phyloP scores from a whole-genome alignment of 2,888 invertebrate species.

The Nudaria mundana region DNA sequence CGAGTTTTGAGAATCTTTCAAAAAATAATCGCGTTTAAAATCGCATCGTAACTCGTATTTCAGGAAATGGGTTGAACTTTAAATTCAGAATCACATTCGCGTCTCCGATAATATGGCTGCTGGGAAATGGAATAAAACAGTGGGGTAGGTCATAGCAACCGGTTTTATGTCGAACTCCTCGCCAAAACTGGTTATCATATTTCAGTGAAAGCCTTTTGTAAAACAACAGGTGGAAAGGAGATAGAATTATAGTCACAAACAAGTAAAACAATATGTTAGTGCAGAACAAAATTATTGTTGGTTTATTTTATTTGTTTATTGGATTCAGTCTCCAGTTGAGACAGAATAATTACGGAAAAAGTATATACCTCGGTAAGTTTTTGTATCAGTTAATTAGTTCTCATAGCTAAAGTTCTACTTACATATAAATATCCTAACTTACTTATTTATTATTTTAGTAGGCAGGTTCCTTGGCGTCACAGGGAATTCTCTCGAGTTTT shows the following conservation, averaged over 20 bases:
- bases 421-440: too few relatives aligned
- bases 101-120: slow-evolving; percentile 6
- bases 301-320: too few relatives aligned
- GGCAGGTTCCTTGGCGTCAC: too few relatives aligned
- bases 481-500: too few relatives aligned
- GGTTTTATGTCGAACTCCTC: slow-evolving; percentile 17
- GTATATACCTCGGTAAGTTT: too few relatives aligned
- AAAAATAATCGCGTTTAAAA: not conserved
- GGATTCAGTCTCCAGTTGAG: too few relatives aligned
- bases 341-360: too few relatives aligned
- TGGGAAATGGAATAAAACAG: slow-evolving; percentile 17
- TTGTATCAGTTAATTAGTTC: too few relatives aligned
- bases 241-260: not conserved
- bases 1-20: too few relatives aligned
- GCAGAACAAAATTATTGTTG: too few relatives aligned
- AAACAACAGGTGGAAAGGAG: slow-evolving; percentile 13
- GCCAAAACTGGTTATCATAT: slow-evolving; percentile 26
- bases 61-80: slow-evolving; percentile 6
- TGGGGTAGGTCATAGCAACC: slow-evolving; percentile 31
- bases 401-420: not conserved
- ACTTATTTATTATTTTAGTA: too few relatives aligned
- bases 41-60: not conserved
- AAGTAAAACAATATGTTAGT: too few relatives aligned
- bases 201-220: slow-evolving; percentile 31
- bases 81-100: slow-evolving; percentile 8